Evolutionary conservation across 2,113 vertebrate species (phyloP), one percentile per base, ranked within the genome.

Genomic region (Pristiophorus japonicus): DNA sequence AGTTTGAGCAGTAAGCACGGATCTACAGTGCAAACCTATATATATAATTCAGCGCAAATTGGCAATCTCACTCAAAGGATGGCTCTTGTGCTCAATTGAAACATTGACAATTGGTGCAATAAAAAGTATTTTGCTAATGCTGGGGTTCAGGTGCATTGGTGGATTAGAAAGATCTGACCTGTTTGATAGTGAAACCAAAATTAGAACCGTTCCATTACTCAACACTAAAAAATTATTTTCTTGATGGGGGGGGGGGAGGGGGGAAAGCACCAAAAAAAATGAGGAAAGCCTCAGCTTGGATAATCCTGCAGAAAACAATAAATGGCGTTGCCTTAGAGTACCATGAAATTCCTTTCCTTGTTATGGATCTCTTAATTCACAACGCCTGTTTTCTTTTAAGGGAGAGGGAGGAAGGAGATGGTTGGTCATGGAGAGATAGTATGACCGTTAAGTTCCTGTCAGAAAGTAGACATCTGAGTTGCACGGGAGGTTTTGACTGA

Each of bases 321-420:
- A 22, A 63, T 38, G 34, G 38, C 63, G 6, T 34, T 92, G 20
- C 62, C 16, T 90, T 59, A 22, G 88, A 92, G 63, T 38, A 16
- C 62, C n/a, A n/a, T 65, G 88, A 63, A 92, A 92, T 63, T 63
- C n/a, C n/a, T 92, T n/a, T 92, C 55, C 62, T 65, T 92, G 88
- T 38, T 63, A 63, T 18, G n/a, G 59, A 38, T 63, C 59, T 63
- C 88, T 63, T n/a, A 65, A 92, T 38, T 92, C 62, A 92, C 55
- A 91, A n/a, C 88, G 63, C 59, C 88, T 92, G 59, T 92, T 92
- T 92, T 62, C 59, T 65, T 92, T 88, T 63, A 92, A 92, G 88
- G 59, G 63, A 38, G n/a, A 59, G 14, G 5, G 55, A 92, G 59
- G 88, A 92, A 38, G 22, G 88, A 92, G 38, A 20, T 63, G 16